These are phyloP conservation scores for Cephalotes varians DNA, from an alignment of 2,888 invertebrate genomes.

Conservation along the genomic window DNA sequence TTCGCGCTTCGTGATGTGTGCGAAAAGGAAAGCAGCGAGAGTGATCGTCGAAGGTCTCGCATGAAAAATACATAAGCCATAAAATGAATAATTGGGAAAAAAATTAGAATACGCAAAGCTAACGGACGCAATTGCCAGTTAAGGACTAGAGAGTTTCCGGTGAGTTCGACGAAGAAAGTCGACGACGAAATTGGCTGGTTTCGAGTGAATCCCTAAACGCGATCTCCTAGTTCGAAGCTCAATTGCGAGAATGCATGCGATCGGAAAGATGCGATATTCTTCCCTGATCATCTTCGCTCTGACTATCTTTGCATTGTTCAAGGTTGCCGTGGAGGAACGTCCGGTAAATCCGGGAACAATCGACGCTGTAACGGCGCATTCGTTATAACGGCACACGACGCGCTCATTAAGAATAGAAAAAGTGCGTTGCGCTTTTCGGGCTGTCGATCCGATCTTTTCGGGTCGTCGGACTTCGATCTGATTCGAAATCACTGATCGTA, in stretches of 20 bases:
- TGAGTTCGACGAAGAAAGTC: neutral
- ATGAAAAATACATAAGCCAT: neutral
- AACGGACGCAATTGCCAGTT: neutral
- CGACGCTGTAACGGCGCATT: neutral
- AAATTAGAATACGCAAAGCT: neutral
- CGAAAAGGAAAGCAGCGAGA: constrained; percentile 12
- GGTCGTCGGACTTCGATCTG: too few species aligned
- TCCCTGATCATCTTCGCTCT: neutral
- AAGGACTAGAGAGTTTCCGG: neutral
- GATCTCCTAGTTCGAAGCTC: neutral
- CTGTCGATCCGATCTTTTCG: neutral
- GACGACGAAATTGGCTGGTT: neutral
- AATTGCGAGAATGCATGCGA: neutral
- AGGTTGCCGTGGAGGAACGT: neutral
- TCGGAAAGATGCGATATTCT: neutral
- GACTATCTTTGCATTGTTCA: neutral
- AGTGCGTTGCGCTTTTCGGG: neutral
- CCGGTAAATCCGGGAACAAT: neutral
- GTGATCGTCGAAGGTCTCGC: neutral
- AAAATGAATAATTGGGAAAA: neutral
- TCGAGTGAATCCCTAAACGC: neutral
- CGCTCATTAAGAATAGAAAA: constrained; percentile 6
- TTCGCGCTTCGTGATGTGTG: neutral
- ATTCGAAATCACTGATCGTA: constrained; percentile 72
- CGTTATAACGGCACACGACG: constrained; percentile 36